Evolutionary conservation across 2,113 vertebrate genomes (phyloP).

Genomic region (Apistogramma diplotaenia): DNA sequence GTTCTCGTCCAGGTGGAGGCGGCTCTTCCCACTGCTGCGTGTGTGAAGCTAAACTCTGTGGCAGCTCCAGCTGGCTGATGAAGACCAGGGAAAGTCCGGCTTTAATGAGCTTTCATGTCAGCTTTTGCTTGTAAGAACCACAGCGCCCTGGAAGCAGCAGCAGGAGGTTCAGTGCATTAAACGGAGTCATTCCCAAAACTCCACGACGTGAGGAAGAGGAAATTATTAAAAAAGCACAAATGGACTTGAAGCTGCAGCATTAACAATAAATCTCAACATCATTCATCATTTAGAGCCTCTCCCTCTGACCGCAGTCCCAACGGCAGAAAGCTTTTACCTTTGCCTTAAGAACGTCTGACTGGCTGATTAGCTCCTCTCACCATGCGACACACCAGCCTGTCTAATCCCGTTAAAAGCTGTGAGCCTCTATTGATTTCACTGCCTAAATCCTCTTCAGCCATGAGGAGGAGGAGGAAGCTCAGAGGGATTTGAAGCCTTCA

Average conservation of each 20-base stretch:
- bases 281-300: neutral
- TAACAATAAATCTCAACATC: neutral
- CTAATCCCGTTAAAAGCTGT: neutral
- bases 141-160: neutral
- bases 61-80: neutral
- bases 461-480: neutral
- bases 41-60: neutral
- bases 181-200: neutral
- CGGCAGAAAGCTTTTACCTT: neutral
- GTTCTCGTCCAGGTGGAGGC: neutral
- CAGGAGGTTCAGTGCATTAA: neutral
- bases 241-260: neutral
- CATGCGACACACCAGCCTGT: neutral
- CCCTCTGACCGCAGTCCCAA: neutral
- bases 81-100: neutral
- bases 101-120: neutral
- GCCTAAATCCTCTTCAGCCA: neutral
- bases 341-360: neutral
- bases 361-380: neutral
- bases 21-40: no score
- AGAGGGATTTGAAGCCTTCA: neutral
- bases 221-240: no score
- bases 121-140: neutral
- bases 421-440: conserved; percentile 7
- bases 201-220: neutral